phyloP scores from a whole-genome alignment of 2,113 vertebrate genomes.

The Hippocampus zosterae region DNA sequence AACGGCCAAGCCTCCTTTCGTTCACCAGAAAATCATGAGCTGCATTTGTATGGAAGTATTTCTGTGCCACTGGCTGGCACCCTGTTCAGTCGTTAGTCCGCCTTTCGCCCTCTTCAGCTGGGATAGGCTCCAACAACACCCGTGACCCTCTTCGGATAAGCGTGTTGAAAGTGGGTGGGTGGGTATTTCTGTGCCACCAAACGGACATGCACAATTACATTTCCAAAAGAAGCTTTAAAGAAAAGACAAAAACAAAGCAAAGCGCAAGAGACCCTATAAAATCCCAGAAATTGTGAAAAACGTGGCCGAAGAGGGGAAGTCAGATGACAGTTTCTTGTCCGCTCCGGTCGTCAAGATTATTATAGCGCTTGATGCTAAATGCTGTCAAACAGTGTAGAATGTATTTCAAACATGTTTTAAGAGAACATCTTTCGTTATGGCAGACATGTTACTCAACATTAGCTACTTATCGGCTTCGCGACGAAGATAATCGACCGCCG shows the following conservation, averaged over 20 bases:
- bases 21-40: background rate
- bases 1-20: background rate
- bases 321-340: background rate
- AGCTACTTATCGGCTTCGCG: constrained; percentile 4
- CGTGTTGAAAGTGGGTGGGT: too few species aligned
- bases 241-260: background rate
- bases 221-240: background rate
- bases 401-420: background rate
- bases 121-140: too few species aligned
- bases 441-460: constrained; percentile 21
- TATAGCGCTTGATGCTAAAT: background rate
- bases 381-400: background rate
- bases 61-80: too few species aligned
- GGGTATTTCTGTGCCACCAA: background rate
- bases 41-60: too few species aligned
- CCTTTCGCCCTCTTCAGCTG: too few species aligned
- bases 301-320: background rate
- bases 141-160: too few species aligned
- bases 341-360: background rate
- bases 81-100: too few species aligned
- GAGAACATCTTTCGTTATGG: constrained; percentile 1
- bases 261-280: background rate
- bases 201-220: background rate
- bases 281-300: background rate
- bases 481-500: background rate